Evolutionary conservation across 2,113 vertebrate species (phyloP).

Genomic region (Shinisaurus crocodilurus): DNA sequence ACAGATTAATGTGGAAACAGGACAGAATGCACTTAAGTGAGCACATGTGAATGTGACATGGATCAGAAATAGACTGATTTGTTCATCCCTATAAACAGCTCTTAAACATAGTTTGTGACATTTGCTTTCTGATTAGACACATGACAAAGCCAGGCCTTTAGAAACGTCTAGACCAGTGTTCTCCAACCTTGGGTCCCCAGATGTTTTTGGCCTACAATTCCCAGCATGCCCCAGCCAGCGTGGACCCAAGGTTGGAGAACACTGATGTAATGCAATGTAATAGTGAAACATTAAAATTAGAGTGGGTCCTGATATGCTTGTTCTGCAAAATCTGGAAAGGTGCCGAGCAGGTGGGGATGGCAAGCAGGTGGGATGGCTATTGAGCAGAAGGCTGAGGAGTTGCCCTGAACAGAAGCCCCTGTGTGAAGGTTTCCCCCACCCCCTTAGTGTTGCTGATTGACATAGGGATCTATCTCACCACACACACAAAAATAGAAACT

Average conservation of each 20-base stretch:
- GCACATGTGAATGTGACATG: no score
- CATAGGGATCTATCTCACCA: slow-evolving; percentile 71
- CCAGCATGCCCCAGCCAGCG: no score
- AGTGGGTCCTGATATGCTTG: slow-evolving; percentile 61
- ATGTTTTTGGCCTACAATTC: no score
- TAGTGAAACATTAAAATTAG: slow-evolving; percentile 52
- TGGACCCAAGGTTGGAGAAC: no score
- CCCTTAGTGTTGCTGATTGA: slow-evolving; percentile 65
- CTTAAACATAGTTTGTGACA: background rate
- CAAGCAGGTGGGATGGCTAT: slow-evolving; percentile 64
- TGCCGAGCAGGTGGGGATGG: slow-evolving; percentile 70
- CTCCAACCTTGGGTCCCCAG: no score
- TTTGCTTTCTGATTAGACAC: background rate
- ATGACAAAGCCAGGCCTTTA: background rate
- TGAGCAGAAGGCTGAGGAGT: slow-evolving; percentile 64
- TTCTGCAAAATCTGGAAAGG: slow-evolving; percentile 69
- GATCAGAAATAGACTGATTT: no score
- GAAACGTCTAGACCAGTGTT: no score
- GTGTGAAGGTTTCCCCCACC: background rate
- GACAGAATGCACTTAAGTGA: no score
- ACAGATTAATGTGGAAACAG: no score
- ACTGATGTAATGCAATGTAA: no score
- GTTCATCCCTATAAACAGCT: background rate
- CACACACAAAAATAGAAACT: slow-evolving; percentile 74
- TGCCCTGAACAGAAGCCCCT: background rate